These are phyloP conservation scores for Gymnocypris eckloni DNA, from an alignment of 2,797 vertebrate genomes.

Conservation along the genomic window DNA sequence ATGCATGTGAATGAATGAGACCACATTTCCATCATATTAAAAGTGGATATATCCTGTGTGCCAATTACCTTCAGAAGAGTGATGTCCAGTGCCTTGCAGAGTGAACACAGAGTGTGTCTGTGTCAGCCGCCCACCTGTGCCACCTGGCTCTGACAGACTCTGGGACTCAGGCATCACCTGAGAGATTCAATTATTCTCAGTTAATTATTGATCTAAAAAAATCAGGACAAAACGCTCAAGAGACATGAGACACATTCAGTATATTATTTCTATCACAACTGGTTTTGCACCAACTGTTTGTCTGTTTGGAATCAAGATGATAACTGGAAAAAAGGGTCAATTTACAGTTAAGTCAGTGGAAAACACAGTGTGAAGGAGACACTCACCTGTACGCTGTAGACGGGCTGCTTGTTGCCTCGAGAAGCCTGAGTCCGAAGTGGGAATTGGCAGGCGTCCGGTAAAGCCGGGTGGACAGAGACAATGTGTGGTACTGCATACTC, in stretches of 20 bases:
- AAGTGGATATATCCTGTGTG: conserved; percentile 13
- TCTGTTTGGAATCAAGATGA: not conserved
- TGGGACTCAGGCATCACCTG: conserved; percentile 78
- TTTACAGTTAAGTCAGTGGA: not conserved
- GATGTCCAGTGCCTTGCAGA: conserved; percentile 79
- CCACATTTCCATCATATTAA: not conserved
- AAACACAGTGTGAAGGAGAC: not conserved
- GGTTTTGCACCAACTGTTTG: not conserved
- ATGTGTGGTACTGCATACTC: conserved; percentile 90
- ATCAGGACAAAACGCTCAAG: not conserved
- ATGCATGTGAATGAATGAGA: conserved; percentile 1
- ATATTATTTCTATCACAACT: not conserved
- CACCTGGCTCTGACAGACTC: conserved; percentile 72
- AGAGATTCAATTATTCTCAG: conserved; percentile 15
- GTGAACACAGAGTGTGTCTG: conserved; percentile 84
- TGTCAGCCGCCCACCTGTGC: conserved; percentile 67
- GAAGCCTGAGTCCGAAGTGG: conserved; percentile 78
- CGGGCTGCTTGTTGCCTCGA: conserved; percentile 85
- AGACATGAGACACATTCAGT: not conserved
- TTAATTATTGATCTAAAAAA: conserved; percentile 38
- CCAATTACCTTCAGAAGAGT: conserved; percentile 87
- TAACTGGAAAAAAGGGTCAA: not conserved
- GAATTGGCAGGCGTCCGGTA: conserved; percentile 90
- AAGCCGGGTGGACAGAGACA: conserved; percentile 89
- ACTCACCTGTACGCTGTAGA: conserved; percentile 77